Base-by-base conservation (phyloP, 2,797 vertebrate species). In the Phoxinus dragarum region DNA sequence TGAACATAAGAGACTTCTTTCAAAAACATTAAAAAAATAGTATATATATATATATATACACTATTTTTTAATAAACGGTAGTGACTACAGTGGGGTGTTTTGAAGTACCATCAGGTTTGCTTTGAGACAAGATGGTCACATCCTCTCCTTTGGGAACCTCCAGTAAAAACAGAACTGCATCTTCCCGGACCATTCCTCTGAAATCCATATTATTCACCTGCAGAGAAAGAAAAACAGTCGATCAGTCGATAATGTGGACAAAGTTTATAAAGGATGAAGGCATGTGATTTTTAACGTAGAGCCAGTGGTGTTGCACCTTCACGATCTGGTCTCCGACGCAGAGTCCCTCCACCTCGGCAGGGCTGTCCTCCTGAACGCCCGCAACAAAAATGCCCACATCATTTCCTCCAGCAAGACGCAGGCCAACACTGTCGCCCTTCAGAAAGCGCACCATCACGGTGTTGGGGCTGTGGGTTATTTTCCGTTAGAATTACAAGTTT, bases 311-410 rank as follows among this genome's bases (percentile, higher is more conserved):
- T 73, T 38, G 78, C 90, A 98, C 98, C 97, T 98, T 99, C 90
- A 99, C 94, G 86, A 99, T 98, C 90, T 99, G 98, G 90, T 99
- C 98, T 86, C 98, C 98, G 9, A 95, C 95, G 69, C 90, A 93
- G 6, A 99, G 96, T 1, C 98, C 98, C 86, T 99, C 97, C 86
- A 96, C 89, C 83, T 99, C 97, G 0, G 98, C 98, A 0, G 97
- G 95, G 23, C 97, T 99, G 74, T 98, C 98, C 88, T 99, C 98
- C 90, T 99, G 97, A 90, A 99, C 96, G 21, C 97, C 96, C 19
- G 97, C 97, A 47, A 99, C 95, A 92, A 99, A 99, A 93, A 99
- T 98, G n/a, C 98, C 98, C 0, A 99, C 98, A 3, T 99, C 98
- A 7, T 99, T 99, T 56, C 98, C 98, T 10, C 98, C 98, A 0